Percentiles rank a stretch among this genome's conserved stretches.
These are phyloP conservation scores for Elaphurus davidianus DNA, from an alignment of 2,113 vertebrate species.

Conservation along the genomic window DNA sequence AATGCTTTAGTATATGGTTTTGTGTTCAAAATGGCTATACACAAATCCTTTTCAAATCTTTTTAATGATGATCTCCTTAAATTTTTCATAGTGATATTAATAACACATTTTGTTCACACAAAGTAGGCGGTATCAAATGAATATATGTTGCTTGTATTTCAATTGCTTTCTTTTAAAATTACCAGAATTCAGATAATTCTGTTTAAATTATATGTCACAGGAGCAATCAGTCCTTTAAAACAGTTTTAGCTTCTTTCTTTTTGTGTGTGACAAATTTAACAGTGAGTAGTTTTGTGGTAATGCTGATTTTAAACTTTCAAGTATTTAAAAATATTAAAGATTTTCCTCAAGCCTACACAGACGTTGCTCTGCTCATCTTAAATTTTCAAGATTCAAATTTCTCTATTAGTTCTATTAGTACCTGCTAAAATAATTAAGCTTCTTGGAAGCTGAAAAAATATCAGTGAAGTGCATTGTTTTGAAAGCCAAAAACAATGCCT, in stretches of 20 bases:
- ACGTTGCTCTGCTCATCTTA: neutral
- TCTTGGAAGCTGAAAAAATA: neutral
- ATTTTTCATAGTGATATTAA: neutral
- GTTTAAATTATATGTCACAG: neutral
- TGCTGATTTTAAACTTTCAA: neutral
- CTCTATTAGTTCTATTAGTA: neutral
- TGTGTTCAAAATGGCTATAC: neutral
- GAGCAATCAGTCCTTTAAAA: neutral
- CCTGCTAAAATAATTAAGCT: neutral
- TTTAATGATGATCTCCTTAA: neutral
- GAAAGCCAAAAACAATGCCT: neutral
- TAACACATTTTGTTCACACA: neutral
- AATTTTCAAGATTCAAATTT: neutral
- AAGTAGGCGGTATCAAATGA: neutral
- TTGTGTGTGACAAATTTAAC: neutral
- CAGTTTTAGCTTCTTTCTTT: neutral
- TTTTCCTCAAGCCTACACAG: neutral
- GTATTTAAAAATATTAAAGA: slow-evolving; percentile 1
- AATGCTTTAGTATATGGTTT: neutral
- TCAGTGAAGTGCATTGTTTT: neutral
- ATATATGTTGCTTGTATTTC: neutral
- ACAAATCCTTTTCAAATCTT: neutral
- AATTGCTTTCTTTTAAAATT: neutral
- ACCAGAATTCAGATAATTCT: neutral
- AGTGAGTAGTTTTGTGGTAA: neutral